Evolutionary conservation across 2,888 invertebrate genomes (phyloP).

Genomic region (Ichneumon xanthorius): DNA sequence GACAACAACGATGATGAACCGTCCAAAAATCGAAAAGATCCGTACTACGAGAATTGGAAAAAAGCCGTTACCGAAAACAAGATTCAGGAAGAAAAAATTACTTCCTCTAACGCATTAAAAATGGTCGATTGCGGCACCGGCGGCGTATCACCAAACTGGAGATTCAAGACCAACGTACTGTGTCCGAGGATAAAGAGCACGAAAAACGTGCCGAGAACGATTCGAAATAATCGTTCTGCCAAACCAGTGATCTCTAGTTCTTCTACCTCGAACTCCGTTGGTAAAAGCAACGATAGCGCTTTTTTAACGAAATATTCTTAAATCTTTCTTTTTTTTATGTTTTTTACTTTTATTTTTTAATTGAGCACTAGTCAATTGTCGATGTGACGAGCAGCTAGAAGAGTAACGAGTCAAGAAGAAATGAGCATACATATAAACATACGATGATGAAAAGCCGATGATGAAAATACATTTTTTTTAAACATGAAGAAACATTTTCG

Average conservation of each 20-base stretch:
- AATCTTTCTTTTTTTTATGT: neutral
- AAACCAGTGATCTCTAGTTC: slow-evolving; percentile 38
- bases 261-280: slow-evolving; percentile 10
- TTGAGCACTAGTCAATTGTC: slow-evolving; percentile 19
- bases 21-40: slow-evolving; percentile 64
- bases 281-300: neutral
- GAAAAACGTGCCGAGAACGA: slow-evolving; percentile 85
- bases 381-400: neutral
- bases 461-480: neutral
- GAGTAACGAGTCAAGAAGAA: slow-evolving; percentile 4
- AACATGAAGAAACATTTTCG: no score
- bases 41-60: slow-evolving; percentile 79
- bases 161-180: slow-evolving; percentile 86
- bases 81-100: slow-evolving; percentile 85
- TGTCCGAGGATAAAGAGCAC: slow-evolving; percentile 88
- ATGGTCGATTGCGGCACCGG: slow-evolving; percentile 85
- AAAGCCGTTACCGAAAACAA: slow-evolving; percentile 58
- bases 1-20: slow-evolving; percentile 52
- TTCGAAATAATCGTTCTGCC: slow-evolving; percentile 34
- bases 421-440: slow-evolving; percentile 14
- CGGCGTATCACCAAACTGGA: slow-evolving; percentile 77
- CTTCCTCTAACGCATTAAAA: slow-evolving; percentile 86
- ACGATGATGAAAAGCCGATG: neutral
- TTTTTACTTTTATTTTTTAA: slow-evolving; percentile 19
- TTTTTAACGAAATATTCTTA: neutral